Evolutionary conservation across 1,140 invertebrate genomes (phyloP), one percentile per base, ranked within the genome.

Genomic region (Eciton burchellii): DNA sequence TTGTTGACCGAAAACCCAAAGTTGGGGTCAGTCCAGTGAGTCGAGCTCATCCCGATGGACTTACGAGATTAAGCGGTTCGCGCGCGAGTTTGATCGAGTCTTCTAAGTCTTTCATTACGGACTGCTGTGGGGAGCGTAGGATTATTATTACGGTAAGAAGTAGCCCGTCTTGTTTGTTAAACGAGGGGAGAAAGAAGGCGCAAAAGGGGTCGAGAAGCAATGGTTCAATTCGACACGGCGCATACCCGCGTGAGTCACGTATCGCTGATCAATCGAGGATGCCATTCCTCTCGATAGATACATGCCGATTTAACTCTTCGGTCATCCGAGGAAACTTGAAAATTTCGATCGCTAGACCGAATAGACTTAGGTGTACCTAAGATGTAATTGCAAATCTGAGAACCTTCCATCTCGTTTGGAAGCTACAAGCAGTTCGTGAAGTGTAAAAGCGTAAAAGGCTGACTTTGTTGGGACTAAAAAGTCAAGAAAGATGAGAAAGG

Each of bases 51-150:
- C 86, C 84, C 90, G 77, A 84, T 82, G 86, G 90, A 91, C 85
- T 91, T 91, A 91, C 74, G 88, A 91, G 91, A 91, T 91, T 91
- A 91, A 91, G 88, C 88, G 86, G 82, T 82, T 77, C 89, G 87
- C 86, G 85, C 88, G 82, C 86, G 88, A 91, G 91, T 91, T 91
- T 90, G 89, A 91, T 91, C 89, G 89, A 91, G 89, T 91, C 91
- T 89, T 88, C 90, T 86, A 88, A 90, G 90, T 91, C 90, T 91
- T 91, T 91, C 89, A 90, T 91, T 91, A 90, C 90, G 88, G 81
- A 45, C 35, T 35, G 49, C 63, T 49, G 45, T 56, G 76, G 70
- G 52, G 49, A 54, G 81, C 86, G 76, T 73, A 62, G 85, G 87
- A 88, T 90, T 91, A 91, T 91, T 91, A 90, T 91, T 91, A 89